Conservation (phyloP, 2,113 vertebrate genomes). For the Nicator chloris region DNA sequence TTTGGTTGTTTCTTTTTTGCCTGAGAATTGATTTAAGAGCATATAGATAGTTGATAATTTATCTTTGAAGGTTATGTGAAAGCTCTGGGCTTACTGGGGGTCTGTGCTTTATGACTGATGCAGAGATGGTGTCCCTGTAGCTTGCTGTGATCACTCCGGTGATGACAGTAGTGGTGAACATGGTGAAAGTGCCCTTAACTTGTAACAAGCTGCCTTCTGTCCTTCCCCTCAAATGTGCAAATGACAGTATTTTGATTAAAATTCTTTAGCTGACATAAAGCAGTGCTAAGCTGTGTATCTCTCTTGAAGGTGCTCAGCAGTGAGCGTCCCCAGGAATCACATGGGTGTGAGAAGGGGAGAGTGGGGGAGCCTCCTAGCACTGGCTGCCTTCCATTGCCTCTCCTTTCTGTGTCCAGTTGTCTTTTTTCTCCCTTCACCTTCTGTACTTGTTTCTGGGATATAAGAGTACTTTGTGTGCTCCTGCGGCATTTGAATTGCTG, state of each 20-base stretch:
- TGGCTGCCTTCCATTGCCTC: not conserved
- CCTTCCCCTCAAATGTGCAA: slow-evolving; percentile 41
- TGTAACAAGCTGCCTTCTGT: slow-evolving; percentile 20
- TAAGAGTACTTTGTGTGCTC: not conserved
- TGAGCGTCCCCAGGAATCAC: not conserved
- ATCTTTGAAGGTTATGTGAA: not conserved
- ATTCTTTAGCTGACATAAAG: slow-evolving; percentile 28
- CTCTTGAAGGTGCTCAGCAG: not conserved
- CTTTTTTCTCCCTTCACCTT: not conserved
- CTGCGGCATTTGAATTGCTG: not conserved
- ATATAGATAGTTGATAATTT: not conserved
- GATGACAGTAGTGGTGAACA: not conserved
- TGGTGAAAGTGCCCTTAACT: slow-evolving; percentile 14
- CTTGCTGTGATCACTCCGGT: not conserved
- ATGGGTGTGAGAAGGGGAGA: not conserved
- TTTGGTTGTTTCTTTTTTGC: not conserved
- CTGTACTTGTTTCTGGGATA: not conserved
- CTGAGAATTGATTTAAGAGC: not conserved
- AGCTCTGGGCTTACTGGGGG: not conserved
- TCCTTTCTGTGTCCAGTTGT: not conserved
- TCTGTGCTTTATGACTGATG: not conserved
- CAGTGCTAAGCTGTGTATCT: not conserved
- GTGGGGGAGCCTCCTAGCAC: not conserved
- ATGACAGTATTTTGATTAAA: slow-evolving; percentile 57
- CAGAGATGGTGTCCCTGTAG: not conserved